Evolutionary conservation across 1,140 invertebrate genomes (phyloP).

Genomic region (Nilaparvata lugens): DNA sequence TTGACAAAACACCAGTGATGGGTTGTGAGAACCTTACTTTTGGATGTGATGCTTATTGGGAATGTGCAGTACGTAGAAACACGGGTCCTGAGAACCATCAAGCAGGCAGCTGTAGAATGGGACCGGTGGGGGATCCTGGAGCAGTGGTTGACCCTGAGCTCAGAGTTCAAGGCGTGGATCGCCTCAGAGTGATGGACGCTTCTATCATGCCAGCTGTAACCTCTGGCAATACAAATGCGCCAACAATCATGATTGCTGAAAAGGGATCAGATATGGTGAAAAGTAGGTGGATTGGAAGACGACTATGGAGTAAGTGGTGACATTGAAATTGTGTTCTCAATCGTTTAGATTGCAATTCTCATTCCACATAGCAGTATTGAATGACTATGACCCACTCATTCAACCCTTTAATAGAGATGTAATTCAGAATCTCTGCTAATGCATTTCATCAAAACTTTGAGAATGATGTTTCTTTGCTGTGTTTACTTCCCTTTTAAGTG

Average conservation of each 20-base stretch:
- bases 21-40: constrained; percentile 63
- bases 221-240: constrained; percentile 72
- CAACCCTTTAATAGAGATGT: too few relatives aligned
- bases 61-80: constrained; percentile 61
- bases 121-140: constrained; percentile 49
- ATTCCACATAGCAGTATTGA: too few relatives aligned
- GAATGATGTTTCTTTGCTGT: too few relatives aligned
- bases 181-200: constrained; percentile 64
- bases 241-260: constrained; percentile 76
- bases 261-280: constrained; percentile 70
- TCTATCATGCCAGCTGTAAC: constrained; percentile 67
- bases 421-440: too few relatives aligned
- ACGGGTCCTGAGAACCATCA: constrained; percentile 80
- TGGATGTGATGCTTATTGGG: constrained; percentile 70
- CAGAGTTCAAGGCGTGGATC: constrained; percentile 53
- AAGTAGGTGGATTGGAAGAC: constrained; percentile 45
- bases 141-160: constrained; percentile 64
- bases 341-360: too few relatives aligned
- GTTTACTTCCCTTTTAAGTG: too few relatives aligned
- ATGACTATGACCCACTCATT: too few relatives aligned
- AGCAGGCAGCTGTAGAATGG: constrained; percentile 75
- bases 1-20: constrained; percentile 57
- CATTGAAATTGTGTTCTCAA: not conserved
- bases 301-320: constrained; percentile 27
- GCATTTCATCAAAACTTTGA: too few relatives aligned